Evolutionary conservation across 1,140 invertebrate species (phyloP), one percentile per base, ranked within the genome.

Genomic region (Bombus difficillimus): DNA sequence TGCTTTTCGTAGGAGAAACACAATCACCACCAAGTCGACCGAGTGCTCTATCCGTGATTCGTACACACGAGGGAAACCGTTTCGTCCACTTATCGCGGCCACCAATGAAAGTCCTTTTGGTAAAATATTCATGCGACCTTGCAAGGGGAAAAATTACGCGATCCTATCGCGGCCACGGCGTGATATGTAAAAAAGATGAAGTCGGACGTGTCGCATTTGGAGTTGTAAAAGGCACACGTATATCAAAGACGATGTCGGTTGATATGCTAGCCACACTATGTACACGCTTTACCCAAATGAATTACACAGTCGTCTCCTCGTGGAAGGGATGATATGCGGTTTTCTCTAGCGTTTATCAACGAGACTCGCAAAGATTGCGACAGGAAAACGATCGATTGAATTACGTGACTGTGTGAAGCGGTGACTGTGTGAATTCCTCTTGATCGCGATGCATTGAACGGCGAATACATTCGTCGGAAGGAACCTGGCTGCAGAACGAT

Each of bases 101-200:
- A 25, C 47, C 15, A 77, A 72, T 71, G 81, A 79, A 84, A 59
- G 37, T 71, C 43, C 22, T 53, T 62, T 47, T 22, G 71, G 47
- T 84, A 47, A 84, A 84, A 84, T 84, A 84, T 84, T 84, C 83
- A 84, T 43, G 25, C 75, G 37, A 53, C 66, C 47, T 79, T 59
- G 75, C 39, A 25, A 25, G 53, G 47, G 41, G 25, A 57, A 75
- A 68, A 83, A 83, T 83, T 79, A 79, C 53, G 66, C 76, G 83
- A 84, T 79, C 53, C 32, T 84, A 84, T 84, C 82, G 75, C 9
- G 22, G 34, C n/a, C 3, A 12, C 6, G 3, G 82, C 75, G 47
- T 79, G 66, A 84, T 79, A 79, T 62, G 83, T 79, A 79, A 84
- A 84, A 84, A 79, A 28, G 75, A 84, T 47, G 53, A 79, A 71